Evolutionary conservation across 2,113 vertebrate species (phyloP), one percentile per base, ranked within the genome.

Genomic region (Hyperopisus bebe): DNA sequence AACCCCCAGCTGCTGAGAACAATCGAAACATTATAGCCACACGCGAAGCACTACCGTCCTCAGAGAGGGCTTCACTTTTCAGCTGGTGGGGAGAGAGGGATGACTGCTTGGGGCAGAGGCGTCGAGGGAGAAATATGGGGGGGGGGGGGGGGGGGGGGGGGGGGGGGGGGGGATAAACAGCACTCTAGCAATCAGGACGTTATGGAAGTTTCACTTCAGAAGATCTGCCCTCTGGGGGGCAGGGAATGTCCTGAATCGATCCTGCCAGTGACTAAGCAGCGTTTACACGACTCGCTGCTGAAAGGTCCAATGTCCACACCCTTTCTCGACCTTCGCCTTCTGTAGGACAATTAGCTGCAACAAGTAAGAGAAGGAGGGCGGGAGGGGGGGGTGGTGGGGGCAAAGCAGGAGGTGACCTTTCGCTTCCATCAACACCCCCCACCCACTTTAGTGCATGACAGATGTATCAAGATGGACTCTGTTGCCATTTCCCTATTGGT

Each of bases 311-410:
- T 7, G n/a, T 87, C 27, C 48, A 55, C 48, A 51, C 13, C 48
- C 50, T 87, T 53, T 87, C 86, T 87, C 86, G 31, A n/a, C 31
- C 86, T 87, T 58, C 31, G 86, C 31, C 85, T 87, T 53, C 50
- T 53, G 13, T 39, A 42, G 48, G 17, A 55, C 48, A 87, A 55
- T 48, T 89, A 89, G 87, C 87, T 62, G 53, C 51, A 87, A 39
- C 48, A 27, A 44, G 24, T 84, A 21, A 10, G 82, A 70, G 62
- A 47, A 50, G 21, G 10, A 31, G 83, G 83, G 44, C 2, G 5
- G 15, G 31, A 9, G 66, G 50, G 4, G 58, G 9, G 10, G 27
- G n/a, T n/a, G 0, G n/a, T 11, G 51, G 70, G 11, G 15, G 31
- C 15, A 1, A 48, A n/a, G 46, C 44, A 46, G 15, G 24, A 48